Base-by-base conservation (phyloP, 2,888 invertebrate genomes). In the Amblyjoppa fuscipennis region DNA sequence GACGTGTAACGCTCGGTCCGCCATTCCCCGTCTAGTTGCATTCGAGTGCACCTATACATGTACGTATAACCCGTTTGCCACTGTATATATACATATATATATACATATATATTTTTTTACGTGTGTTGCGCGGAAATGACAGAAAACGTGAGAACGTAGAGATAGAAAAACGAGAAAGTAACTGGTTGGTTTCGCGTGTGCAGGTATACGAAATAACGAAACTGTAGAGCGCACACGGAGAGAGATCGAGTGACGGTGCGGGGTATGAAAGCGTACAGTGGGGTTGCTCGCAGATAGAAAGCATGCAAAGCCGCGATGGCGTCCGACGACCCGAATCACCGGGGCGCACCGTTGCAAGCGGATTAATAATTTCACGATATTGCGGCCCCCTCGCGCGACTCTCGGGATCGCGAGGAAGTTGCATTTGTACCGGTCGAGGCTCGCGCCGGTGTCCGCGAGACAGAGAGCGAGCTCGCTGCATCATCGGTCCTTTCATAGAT, bases 361-460 rank as follows among this genome's bases (percentile, higher is more conserved):
- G 82, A 90, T 90, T 89, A 89, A 89, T 89, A 89, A 90, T 89
- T 89, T 85, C 82, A 85, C 76, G 81, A 82, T 87, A 85, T 85
- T 66, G 79, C 81, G 61, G 64, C 34, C 70, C 77, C 64, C 68
- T 71, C 38, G 56, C 61, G 45, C 76, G 76, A 81, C 66, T 66
- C 80, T 28, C 75, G 59, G 64, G 64, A 64, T 64, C 34, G 64
- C 34, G 64, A 70, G 31, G 64, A 49, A 25, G 38, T 75, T 74
- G 79, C 69, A 74, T 80, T 83, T 70, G 53, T 66, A 71, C 53
- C 69, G 34, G 64, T 64, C 31, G 34, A 64, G 79, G 20, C 25
- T 69, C 56, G 71, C 56, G 20, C 16, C 41, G 41, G 25, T 20
- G 68, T n/a, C 41, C 34, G 53, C 20, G 69, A 51, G 75, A 71